phyloP scores from a whole-genome alignment of 1,140 invertebrate genomes.

The Drosophila serrata region DNA sequence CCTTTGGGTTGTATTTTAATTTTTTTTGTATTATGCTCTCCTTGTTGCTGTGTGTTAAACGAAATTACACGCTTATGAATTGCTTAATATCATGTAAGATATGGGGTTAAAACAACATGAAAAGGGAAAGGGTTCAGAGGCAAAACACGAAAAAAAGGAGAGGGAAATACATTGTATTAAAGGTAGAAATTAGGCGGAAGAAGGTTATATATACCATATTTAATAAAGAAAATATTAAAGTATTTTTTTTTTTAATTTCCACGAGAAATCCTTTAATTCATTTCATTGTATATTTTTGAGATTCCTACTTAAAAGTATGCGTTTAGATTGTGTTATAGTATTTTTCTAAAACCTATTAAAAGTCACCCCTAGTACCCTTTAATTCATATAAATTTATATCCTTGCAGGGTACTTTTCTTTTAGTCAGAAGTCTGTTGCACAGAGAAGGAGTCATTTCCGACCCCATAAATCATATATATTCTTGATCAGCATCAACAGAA shows the following conservation, averaged over 20 bases:
- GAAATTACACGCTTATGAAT: conserved; percentile 80
- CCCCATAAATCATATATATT: no score
- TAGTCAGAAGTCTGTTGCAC: no score
- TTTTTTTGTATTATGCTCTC: not conserved
- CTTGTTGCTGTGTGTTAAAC: conserved; percentile 52
- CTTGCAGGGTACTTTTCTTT: no score
- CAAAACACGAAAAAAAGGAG: not conserved
- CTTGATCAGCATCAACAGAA: no score
- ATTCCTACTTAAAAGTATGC: no score
- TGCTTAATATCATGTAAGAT: conserved; percentile 70
- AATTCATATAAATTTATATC: not conserved
- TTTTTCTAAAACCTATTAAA: not conserved
- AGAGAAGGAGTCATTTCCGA: no score
- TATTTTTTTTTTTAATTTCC: not conserved
- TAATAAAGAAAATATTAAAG: no score
- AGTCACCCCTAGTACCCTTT: conserved; percentile 19
- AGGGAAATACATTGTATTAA: not conserved
- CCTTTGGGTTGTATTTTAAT: conserved; percentile 5
- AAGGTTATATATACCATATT: no score
- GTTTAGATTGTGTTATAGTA: no score
- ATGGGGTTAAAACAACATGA: not conserved
- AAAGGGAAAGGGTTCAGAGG: not conserved
- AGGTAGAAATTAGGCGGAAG: not conserved
- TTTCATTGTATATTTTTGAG: not conserved
- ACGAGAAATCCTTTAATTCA: no score